A percentile compares a stretch with the other conserved stretches of the same genome.
Conservation (phyloP, 2,888 invertebrate genomes). For the Nomada lathburiana region DNA sequence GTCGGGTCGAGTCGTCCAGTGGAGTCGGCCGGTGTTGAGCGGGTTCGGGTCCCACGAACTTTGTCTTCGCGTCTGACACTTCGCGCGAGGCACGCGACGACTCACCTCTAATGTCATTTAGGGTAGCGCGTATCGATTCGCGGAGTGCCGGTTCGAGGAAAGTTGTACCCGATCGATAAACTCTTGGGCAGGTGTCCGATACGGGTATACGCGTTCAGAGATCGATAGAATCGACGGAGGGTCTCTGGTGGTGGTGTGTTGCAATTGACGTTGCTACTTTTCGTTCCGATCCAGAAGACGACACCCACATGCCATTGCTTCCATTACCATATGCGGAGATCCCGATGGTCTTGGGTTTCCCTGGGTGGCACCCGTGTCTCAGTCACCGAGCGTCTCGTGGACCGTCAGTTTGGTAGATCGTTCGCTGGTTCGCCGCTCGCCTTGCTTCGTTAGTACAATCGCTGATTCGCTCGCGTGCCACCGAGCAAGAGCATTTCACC, state of each 20-base stretch:
- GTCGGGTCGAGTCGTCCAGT: slow-evolving; percentile 8
- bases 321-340: slow-evolving; percentile 83
- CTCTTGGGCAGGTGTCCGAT: background rate
- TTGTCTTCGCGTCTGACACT: background rate
- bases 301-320: slow-evolving; percentile 80
- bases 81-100: no score
- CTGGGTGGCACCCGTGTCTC: slow-evolving; percentile 74
- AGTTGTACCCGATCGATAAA: no score
- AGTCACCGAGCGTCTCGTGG: slow-evolving; percentile 78
- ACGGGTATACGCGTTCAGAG: background rate
- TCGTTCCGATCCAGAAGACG: slow-evolving; percentile 71
- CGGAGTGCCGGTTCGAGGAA: no score
- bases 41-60: background rate
- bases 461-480: slow-evolving; percentile 35
- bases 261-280: slow-evolving; percentile 65
- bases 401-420: slow-evolving; percentile 74
- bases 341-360: slow-evolving; percentile 74
- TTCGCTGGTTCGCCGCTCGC: slow-evolving; percentile 68
- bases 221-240: background rate
- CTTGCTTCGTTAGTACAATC: slow-evolving; percentile 45
- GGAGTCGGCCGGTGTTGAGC: slow-evolving; percentile 2
- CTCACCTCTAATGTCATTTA: no score
- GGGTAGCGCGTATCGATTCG: no score
- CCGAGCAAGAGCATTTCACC: background rate
- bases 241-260: slow-evolving; percentile 17